phyloP scores from a whole-genome alignment of 2,888 invertebrate species.

The Suillia variegata region DNA sequence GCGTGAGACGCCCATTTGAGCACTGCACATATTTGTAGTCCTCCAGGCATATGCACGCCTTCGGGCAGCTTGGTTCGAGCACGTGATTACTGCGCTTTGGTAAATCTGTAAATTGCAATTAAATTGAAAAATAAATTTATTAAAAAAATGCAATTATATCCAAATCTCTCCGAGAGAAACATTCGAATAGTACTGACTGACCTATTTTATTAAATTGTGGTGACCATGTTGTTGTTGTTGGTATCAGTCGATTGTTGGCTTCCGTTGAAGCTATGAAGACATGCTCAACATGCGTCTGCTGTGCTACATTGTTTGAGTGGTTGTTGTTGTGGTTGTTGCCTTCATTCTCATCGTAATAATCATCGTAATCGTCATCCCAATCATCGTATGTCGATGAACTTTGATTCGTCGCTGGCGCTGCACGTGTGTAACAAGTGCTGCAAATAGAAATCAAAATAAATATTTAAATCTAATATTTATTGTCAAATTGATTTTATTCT shows the following conservation, averaged over 20 bases:
- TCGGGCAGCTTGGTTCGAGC: constrained; percentile 53
- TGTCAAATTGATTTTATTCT: too few species aligned
- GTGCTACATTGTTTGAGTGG: too few species aligned
- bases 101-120: constrained; percentile 37
- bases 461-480: too few species aligned
- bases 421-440: constrained; percentile 47
- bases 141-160: neutral
- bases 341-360: constrained; percentile 39
- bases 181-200: neutral
- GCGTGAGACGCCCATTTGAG: constrained; percentile 62
- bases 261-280: constrained; percentile 31
- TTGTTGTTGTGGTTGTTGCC: constrained; percentile 37
- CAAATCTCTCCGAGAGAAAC: too few species aligned
- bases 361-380: constrained; percentile 41
- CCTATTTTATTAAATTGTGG: constrained; percentile 41
- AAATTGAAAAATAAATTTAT: neutral
- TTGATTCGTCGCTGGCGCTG: constrained; percentile 40
- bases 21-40: constrained; percentile 61
- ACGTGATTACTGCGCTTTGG: constrained; percentile 52
- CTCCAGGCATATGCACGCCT: constrained; percentile 52
- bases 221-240: constrained; percentile 40
- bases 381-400: constrained; percentile 36
- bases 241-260: constrained; percentile 36
- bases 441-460: constrained; percentile 6
- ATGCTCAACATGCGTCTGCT: constrained; percentile 12